A percentile compares a stretch with the other conserved stretches of the same genome.
These are phyloP conservation scores for Wasmannia auropunctata DNA, from an alignment of 1,140 invertebrate genomes.

Conservation along the genomic window DNA sequence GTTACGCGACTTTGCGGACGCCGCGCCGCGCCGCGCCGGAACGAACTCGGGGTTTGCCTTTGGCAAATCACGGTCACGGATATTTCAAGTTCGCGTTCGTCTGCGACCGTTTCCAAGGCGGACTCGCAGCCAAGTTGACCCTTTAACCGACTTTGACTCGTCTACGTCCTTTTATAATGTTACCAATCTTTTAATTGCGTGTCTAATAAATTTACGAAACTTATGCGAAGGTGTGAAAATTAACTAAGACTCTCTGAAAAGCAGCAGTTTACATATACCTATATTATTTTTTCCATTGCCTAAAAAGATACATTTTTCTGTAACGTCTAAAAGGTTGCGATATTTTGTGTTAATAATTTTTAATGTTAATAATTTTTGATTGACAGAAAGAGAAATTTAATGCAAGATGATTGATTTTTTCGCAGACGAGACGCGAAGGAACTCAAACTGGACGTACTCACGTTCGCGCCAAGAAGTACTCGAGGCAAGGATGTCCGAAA, in stretches of 20 bases:
- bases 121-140: slow-evolving; percentile 23
- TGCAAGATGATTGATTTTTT: background rate
- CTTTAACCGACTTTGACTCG: slow-evolving; percentile 48
- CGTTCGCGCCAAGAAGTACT: slow-evolving; percentile 51
- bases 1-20: slow-evolving; percentile 36
- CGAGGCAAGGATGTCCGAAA: slow-evolving; percentile 16
- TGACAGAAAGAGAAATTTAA: background rate
- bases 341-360: background rate
- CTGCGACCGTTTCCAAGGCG: background rate
- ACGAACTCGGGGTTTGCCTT: slow-evolving; percentile 45
- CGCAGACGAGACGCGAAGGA: background rate
- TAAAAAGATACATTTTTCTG: background rate
- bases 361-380: background rate
- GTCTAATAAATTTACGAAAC: background rate
- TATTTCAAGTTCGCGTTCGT: slow-evolving; percentile 30
- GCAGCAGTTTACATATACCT: background rate
- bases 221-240: slow-evolving; percentile 6
- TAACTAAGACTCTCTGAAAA: background rate
- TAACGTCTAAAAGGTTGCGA: background rate
- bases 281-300: background rate
- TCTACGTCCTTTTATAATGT: background rate
- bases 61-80: slow-evolving; percentile 48
- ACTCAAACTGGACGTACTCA: slow-evolving; percentile 52
- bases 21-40: too few relatives aligned
- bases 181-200: background rate